Evolutionary conservation across 2,797 vertebrate genomes (phyloP).

Genomic region (Cynopterus sphinx): DNA sequence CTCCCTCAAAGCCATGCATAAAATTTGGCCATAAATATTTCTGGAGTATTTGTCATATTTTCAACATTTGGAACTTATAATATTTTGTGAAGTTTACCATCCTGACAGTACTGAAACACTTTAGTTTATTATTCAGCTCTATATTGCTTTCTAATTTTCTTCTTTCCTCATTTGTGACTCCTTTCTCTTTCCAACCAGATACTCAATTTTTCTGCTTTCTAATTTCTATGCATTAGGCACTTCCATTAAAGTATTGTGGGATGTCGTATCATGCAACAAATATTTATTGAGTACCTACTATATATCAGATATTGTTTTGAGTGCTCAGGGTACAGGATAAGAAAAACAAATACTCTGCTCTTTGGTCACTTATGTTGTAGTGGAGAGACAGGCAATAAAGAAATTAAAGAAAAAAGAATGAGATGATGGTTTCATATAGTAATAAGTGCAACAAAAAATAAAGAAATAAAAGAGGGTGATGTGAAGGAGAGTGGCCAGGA

Average conservation of each 20-base stretch:
- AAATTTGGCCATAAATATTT: constrained; percentile 9
- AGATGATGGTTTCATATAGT: not conserved
- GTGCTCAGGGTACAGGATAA: not conserved
- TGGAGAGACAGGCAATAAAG: not conserved
- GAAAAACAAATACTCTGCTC: not conserved
- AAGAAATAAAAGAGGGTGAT: not conserved
- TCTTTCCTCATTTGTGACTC: not conserved
- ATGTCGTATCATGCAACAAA: not conserved
- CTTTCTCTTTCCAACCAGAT: not conserved
- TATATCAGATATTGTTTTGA: not conserved
- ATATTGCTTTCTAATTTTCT: not conserved
- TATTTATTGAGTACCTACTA: not conserved
- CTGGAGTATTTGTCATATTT: not conserved
- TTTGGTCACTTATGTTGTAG: not conserved
- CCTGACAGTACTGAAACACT: not conserved
- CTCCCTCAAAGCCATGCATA: not conserved
- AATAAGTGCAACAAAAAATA: not conserved
- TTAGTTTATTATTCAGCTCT: not conserved
- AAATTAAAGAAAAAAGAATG: not conserved
- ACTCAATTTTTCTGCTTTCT: not conserved
- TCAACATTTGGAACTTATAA: not conserved
- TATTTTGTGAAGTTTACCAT: not conserved
- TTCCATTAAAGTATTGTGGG: not conserved
- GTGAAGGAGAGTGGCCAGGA: not conserved
- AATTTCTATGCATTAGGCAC: not conserved